Conservation (phyloP, 2,113 vertebrate genomes). For the Amia ocellicauda region DNA sequence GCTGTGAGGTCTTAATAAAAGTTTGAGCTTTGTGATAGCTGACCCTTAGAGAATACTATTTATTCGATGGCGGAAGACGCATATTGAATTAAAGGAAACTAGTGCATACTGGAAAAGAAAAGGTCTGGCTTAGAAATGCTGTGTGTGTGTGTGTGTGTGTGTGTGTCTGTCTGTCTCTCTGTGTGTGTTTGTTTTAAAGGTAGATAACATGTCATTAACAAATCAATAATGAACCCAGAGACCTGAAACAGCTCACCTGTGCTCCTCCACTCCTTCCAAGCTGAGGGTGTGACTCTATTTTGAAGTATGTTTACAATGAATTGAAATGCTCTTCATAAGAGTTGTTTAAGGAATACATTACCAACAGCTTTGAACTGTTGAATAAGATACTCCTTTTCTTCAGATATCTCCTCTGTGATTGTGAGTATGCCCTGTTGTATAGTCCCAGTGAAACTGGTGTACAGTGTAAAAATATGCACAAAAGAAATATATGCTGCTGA, state of each 20-base stretch:
- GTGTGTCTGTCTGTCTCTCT: no score
- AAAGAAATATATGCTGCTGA: no score
- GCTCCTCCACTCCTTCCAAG: neutral
- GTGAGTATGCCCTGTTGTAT: no score
- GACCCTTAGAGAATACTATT: slow-evolving; percentile 23
- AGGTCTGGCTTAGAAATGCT: slow-evolving; percentile 16
- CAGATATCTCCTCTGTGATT: no score
- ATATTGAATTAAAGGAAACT: slow-evolving; percentile 26
- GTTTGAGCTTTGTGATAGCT: slow-evolving; percentile 23
- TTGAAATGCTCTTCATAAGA: neutral
- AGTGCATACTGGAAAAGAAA: slow-evolving; percentile 19
- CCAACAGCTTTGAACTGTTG: neutral
- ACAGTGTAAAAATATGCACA: no score
- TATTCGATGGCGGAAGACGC: slow-evolving; percentile 21
- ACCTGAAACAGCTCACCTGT: slow-evolving; percentile 12
- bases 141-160: no score
- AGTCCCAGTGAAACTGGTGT: no score
- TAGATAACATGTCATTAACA: neutral
- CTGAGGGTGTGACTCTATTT: neutral
- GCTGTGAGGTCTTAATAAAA: slow-evolving; percentile 20
- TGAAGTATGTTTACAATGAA: neutral
- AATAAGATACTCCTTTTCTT: no score
- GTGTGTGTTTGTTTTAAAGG: neutral
- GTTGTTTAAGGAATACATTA: no score
- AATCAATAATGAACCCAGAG: neutral